Evolutionary conservation across 2,888 invertebrate species (phyloP).

Genomic region (Mythimna albipuncta): DNA sequence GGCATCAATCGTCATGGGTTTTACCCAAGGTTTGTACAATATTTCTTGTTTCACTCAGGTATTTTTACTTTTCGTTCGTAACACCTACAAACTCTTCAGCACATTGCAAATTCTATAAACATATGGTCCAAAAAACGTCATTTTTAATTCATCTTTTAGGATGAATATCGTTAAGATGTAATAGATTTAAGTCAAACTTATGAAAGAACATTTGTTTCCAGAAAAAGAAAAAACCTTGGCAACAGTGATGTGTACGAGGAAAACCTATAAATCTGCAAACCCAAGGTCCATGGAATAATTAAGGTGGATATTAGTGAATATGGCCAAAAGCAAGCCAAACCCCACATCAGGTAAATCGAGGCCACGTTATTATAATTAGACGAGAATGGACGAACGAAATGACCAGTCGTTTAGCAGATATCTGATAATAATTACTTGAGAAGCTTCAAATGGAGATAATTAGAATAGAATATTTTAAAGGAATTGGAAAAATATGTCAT

Average conservation of each 20-base stretch:
- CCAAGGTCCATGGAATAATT: constrained; percentile 60
- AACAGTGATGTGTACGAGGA: constrained; percentile 42
- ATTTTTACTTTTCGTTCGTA: not conserved
- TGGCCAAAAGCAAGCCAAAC: constrained; percentile 50
- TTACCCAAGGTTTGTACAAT: constrained; percentile 16
- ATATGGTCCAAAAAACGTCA: not conserved
- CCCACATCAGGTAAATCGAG: constrained; percentile 61
- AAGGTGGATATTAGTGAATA: constrained; percentile 57
- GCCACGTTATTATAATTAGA: constrained; percentile 53
- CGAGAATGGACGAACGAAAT: constrained; percentile 28
- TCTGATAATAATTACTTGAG: constrained; percentile 30
- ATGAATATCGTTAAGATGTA: not conserved
- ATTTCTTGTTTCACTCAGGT: not conserved
- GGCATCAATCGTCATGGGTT: constrained; percentile 10
- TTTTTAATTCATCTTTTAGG: not conserved
- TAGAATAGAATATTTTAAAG: not conserved
- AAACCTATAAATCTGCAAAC: constrained; percentile 58
- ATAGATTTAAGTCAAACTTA: not conserved
- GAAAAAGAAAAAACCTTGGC: constrained; percentile 42
- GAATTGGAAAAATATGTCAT: not conserved
- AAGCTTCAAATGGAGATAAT: constrained; percentile 1
- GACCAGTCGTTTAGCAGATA: constrained; percentile 32
- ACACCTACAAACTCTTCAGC: not conserved
- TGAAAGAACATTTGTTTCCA: constrained; percentile 16
- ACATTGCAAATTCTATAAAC: not conserved